Conservation (phyloP, 2,797 vertebrate genomes). For the Loriculus beryllinus region DNA sequence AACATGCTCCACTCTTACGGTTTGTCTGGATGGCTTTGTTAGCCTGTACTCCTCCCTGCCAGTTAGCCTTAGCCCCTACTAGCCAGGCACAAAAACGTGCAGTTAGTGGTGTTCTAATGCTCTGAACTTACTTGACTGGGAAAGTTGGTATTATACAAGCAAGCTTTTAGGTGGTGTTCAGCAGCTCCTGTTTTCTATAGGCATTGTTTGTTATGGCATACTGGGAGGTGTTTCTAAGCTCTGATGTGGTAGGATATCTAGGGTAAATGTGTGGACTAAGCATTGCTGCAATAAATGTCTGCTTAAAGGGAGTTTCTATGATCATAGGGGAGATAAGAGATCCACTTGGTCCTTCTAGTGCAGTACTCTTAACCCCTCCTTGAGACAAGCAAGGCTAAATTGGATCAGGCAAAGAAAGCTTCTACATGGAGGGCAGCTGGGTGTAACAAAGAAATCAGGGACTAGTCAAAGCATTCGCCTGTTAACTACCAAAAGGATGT, state of each 20-base stretch:
- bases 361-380: not conserved
- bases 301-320: not conserved
- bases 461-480: not conserved
- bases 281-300: not conserved
- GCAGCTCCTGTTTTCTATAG: not conserved
- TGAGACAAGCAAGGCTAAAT: not conserved
- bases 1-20: fast-evolving
- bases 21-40: not conserved
- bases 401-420: not conserved
- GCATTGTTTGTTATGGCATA: fast-evolving
- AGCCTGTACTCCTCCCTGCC: not conserved
- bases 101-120: not conserved
- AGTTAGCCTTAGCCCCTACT: not conserved
- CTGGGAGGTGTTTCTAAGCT: not conserved
- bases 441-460: not conserved
- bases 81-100: fast-evolving
- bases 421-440: not conserved
- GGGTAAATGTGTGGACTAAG: not conserved
- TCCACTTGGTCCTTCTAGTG: not conserved
- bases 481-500: not conserved
- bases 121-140: not conserved
- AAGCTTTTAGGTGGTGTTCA: not conserved
- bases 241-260: not conserved
- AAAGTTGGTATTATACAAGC: not conserved
- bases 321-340: not conserved